phyloP scores from a whole-genome alignment of 2,113 vertebrate species.

The Barnardius zonarius region DNA sequence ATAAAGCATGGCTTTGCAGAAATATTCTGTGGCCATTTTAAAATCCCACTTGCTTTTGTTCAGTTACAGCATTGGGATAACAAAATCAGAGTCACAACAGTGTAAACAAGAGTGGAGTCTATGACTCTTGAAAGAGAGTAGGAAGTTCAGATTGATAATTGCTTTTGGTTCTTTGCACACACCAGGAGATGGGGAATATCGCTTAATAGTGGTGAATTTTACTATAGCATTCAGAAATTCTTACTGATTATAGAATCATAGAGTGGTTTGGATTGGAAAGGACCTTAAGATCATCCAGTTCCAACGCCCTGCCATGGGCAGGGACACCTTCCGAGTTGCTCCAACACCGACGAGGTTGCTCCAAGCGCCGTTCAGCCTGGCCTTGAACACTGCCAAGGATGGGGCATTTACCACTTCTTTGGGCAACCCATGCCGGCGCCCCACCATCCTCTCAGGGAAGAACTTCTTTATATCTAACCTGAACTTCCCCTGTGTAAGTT shows the following conservation, averaged over 20 bases:
- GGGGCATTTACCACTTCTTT: neutral
- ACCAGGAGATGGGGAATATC: neutral
- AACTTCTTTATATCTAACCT: neutral
- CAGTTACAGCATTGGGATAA: neutral
- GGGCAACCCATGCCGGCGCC: neutral
- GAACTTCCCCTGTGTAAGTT: neutral
- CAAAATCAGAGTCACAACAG: neutral
- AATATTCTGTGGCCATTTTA: accelerated
- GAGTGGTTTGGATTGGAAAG: neutral
- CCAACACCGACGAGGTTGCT: neutral
- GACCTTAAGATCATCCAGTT: neutral
- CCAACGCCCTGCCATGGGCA: neutral
- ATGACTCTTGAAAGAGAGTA: neutral
- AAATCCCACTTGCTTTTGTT: neutral
- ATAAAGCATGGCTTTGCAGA: neutral
- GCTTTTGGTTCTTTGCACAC: neutral
- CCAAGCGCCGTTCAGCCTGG: neutral
- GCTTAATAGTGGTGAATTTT: neutral
- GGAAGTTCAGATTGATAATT: neutral
- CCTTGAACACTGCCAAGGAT: neutral
- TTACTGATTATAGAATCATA: neutral
- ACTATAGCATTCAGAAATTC: neutral
- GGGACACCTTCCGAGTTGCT: neutral
- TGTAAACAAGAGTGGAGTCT: neutral
- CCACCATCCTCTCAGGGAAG: neutral